Base-by-base conservation (phyloP, 2,113 vertebrate genomes). In the Galbula dea region DNA sequence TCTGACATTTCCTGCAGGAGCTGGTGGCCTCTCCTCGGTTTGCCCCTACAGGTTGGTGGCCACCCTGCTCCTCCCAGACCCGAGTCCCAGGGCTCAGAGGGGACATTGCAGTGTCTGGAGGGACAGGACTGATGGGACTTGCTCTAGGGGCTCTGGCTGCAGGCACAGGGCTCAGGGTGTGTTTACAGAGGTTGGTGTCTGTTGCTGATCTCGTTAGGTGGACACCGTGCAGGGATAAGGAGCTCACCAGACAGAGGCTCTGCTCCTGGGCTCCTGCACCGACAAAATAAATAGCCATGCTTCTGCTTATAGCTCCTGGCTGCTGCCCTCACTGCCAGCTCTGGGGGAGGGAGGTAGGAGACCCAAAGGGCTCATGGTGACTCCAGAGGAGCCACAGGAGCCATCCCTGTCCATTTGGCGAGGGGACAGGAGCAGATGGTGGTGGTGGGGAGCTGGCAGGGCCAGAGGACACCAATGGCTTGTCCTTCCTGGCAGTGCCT, bases 81-180 rank as follows among this genome's bases (percentile, higher is more conserved):
- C 67, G 17, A 2, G 17, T 62, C 54, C 45, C 2, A 0, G 3
- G 5, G 36, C 45, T 19, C 1, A 8, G n/a, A 26, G n/a, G 43
- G 45, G 45, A 18, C 3, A 6, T 12, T 3, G 49, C 9, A 3
- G 37, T 4, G 5, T n/a, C 29, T 4, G 5, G 45, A 9, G 34
- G 54, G 52, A 15, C 5, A 4, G 45, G 16, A 5, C 12, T 4
- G 46, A 43, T 24, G 32, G 71, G 72, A 39, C 77, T 86, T 49
- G 55, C 32, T 23, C 9, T 6, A 24, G 18, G 81, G 45, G 57
- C 75, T 72, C 45, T n/a, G 3, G 26, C 74, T 14, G 61, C 3
- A 3, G 34, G 77, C 3, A 6, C 37, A 4, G 48, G 34, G 39
- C 34, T 51, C 57, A 5, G 78, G 29, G 16, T 1, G 11, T 13